Evolutionary conservation across 2,797 vertebrate species (phyloP).

Genomic region (Babyrousa celebensis): DNA sequence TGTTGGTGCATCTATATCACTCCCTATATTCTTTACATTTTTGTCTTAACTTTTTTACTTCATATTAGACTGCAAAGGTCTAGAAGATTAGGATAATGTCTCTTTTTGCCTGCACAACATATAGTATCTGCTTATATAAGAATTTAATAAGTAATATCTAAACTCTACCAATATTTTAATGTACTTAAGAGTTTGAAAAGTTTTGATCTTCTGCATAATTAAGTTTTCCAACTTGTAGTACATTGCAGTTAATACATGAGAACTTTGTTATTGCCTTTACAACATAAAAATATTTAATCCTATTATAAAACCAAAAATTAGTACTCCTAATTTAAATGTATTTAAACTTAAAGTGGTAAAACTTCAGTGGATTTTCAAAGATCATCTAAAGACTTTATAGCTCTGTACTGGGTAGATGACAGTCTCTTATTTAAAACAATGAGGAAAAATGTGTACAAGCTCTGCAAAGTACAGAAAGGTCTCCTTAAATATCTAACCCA

Average conservation of each 20-base stretch:
- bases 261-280: neutral
- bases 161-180: slow-evolving; percentile 20
- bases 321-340: neutral
- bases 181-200: slow-evolving; percentile 56
- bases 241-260: neutral
- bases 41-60: slow-evolving; percentile 25
- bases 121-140: neutral
- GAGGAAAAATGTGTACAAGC: neutral
- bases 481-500: neutral
- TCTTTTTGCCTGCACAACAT: neutral
- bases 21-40: neutral
- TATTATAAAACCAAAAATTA: neutral
- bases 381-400: neutral
- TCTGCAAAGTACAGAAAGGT: neutral
- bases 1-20: neutral
- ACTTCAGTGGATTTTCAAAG: neutral
- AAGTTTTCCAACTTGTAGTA: slow-evolving; percentile 10
- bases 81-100: neutral
- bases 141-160: neutral
- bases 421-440: slow-evolving; percentile 3
- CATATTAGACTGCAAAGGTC: neutral
- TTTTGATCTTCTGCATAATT: slow-evolving; percentile 28
- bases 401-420: neutral
- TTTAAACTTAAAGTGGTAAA: slow-evolving; percentile 9
- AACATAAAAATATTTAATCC: neutral